A percentile compares a stretch with the other conserved stretches of the same genome.
These are phyloP conservation scores for Spialia ferax DNA, from an alignment of 2,888 invertebrate species.

Conservation along the genomic window DNA sequence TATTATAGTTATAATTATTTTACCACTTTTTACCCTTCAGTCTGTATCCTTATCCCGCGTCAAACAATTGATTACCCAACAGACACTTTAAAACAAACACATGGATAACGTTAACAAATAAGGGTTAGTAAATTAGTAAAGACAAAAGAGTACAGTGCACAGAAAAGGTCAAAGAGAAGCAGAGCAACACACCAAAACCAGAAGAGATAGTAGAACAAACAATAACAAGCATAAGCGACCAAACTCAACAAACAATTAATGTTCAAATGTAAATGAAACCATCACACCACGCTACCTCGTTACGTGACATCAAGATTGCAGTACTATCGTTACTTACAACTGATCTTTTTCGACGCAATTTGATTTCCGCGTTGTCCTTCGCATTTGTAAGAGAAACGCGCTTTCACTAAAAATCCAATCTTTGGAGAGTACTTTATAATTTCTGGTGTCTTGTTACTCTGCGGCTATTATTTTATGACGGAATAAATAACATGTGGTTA, in stretches of 20 bases:
- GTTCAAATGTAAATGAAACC: slow-evolving; percentile 66
- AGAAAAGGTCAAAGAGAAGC: slow-evolving; percentile 54
- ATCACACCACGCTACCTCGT: slow-evolving; percentile 80
- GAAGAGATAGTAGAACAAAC: slow-evolving; percentile 55
- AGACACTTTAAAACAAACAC: slow-evolving; percentile 34
- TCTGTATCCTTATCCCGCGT: slow-evolving; percentile 20
- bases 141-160: slow-evolving; percentile 58
- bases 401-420: slow-evolving; percentile 75
- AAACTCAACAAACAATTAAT: slow-evolving; percentile 52
- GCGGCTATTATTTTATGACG: slow-evolving; percentile 72
- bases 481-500: slow-evolving; percentile 77
- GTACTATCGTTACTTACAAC: slow-evolving; percentile 70
- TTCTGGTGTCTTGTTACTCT: slow-evolving; percentile 74
- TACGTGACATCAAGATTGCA: slow-evolving; percentile 71
- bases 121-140: slow-evolving; percentile 59
- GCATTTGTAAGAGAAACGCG: slow-evolving; percentile 65
- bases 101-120: slow-evolving; percentile 34
- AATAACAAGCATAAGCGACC: slow-evolving; percentile 67
- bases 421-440: slow-evolving; percentile 71
- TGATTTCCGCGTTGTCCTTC: slow-evolving; percentile 61
- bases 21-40: slow-evolving; percentile 23
- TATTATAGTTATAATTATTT: background rate
- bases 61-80: slow-evolving; percentile 18
- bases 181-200: slow-evolving; percentile 77
- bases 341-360: slow-evolving; percentile 57